These are phyloP conservation scores for Bagarius yarrelli DNA, from an alignment of 2,113 vertebrate genomes.

Conservation along the genomic window DNA sequence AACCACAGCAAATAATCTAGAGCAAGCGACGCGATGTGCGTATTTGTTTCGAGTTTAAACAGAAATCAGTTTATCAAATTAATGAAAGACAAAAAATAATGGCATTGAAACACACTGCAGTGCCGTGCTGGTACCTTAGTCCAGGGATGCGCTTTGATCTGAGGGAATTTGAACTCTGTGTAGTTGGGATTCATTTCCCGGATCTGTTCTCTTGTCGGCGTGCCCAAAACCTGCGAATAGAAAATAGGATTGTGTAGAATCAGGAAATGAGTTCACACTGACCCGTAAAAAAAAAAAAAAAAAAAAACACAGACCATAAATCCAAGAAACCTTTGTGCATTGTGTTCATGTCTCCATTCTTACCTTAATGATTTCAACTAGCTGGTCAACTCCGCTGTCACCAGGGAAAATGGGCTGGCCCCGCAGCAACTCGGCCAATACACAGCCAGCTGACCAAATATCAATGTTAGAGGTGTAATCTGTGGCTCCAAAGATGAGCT, in stretches of 20 bases:
- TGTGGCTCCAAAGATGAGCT: constrained; percentile 92
- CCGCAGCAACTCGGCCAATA: constrained; percentile 85
- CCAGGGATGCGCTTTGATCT: constrained; percentile 96
- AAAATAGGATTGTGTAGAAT: background rate
- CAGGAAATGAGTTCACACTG: background rate
- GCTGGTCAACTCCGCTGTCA: constrained; percentile 91
- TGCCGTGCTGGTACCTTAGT: constrained; percentile 75
- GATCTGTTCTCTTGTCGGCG: constrained; percentile 91
- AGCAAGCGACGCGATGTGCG: too few species aligned
- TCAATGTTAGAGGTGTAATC: constrained; percentile 93
- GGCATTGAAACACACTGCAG: background rate
- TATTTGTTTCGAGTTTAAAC: too few species aligned
- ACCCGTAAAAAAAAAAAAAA: background rate
- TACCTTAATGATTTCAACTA: constrained; percentile 94
- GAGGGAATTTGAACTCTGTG: constrained; percentile 94
- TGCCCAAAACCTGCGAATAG: constrained; percentile 81
- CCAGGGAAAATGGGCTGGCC: constrained; percentile 92
- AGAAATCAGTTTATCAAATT: too few species aligned
- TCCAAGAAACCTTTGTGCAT: background rate
- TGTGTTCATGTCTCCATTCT: background rate
- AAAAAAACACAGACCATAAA: background rate
- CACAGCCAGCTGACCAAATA: constrained; percentile 92
- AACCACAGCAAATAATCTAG: too few species aligned
- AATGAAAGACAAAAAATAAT: too few species aligned
- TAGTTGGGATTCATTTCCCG: constrained; percentile 95